phyloP scores from a whole-genome alignment of 2,797 vertebrate species.

The Limosa lapponica region DNA sequence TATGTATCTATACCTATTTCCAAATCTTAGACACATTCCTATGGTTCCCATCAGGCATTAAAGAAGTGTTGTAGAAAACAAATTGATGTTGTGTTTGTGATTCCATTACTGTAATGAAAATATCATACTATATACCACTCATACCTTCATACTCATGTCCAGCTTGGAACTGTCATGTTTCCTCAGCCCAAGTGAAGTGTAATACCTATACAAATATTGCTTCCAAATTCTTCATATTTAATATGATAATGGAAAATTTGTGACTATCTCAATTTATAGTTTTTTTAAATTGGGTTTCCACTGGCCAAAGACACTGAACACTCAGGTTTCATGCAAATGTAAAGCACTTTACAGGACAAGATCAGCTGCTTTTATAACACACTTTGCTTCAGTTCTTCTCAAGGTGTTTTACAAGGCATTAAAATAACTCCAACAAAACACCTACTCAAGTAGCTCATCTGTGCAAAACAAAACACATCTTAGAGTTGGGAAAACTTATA shows the following conservation, averaged over 20 bases:
- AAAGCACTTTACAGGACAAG: slow-evolving; percentile 42
- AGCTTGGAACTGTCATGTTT: not conserved
- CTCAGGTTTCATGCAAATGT: slow-evolving; percentile 36
- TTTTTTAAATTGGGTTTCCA: not conserved
- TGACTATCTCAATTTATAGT: not conserved
- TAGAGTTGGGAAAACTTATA: not conserved
- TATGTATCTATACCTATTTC: not conserved
- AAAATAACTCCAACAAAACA: slow-evolving; percentile 23
- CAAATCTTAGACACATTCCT: not conserved
- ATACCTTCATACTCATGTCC: not conserved
- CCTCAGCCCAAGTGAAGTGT: not conserved
- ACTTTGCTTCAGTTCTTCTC: slow-evolving; percentile 56
- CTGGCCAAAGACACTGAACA: not conserved
- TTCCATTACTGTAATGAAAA: not conserved
- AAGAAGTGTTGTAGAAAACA: not conserved
- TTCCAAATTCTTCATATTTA: not conserved
- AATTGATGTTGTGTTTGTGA: not conserved
- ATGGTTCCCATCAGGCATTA: not conserved
- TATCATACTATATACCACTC: not conserved
- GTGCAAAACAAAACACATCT: slow-evolving; percentile 17
- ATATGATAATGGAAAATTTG: not conserved
- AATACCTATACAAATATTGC: not conserved
- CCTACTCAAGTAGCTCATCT: slow-evolving; percentile 14
- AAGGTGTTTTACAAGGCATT: slow-evolving; percentile 49
- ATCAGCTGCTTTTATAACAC: slow-evolving; percentile 46